Evolutionary conservation across 1,140 invertebrate genomes (phyloP).

Genomic region (Drosophila parabipectinata): DNA sequence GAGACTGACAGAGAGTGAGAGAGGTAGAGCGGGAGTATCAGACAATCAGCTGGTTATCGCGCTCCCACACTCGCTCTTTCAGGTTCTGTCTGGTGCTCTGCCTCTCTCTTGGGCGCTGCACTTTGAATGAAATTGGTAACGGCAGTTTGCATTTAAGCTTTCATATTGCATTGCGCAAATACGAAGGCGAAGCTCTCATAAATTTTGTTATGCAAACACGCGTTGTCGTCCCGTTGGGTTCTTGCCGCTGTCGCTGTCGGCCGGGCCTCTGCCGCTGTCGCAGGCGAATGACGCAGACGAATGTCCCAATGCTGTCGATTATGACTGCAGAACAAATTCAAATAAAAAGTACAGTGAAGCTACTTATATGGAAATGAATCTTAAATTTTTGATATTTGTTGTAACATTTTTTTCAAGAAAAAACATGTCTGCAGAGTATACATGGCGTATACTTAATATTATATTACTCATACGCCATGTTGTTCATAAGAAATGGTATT

Average conservation of each 20-base stretch:
- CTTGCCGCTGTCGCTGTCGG: background rate
- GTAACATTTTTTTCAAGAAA: no score
- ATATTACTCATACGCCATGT: slow-evolving; percentile 3
- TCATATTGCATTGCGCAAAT: slow-evolving; percentile 73
- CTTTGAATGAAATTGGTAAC: slow-evolving; percentile 74
- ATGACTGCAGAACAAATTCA: slow-evolving; percentile 27
- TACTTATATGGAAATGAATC: background rate
- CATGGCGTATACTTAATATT: background rate
- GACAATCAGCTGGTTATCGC: slow-evolving; percentile 64
- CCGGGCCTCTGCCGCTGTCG: background rate
- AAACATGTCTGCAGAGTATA: background rate
- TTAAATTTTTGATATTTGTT: no score
- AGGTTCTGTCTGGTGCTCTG: background rate
- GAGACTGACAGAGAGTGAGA: slow-evolving; percentile 16
- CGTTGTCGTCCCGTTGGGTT: slow-evolving; percentile 17
- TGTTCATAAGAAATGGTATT: background rate
- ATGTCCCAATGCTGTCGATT: slow-evolving; percentile 51
- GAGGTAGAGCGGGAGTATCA: slow-evolving; percentile 2
- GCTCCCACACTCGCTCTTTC: slow-evolving; percentile 8
- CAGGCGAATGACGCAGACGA: slow-evolving; percentile 71
- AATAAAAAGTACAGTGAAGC: slow-evolving; percentile 8
- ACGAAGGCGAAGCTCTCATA: slow-evolving; percentile 38
- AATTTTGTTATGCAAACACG: slow-evolving; percentile 62
- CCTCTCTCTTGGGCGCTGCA: slow-evolving; percentile 33
- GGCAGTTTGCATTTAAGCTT: slow-evolving; percentile 68